Percentiles rank a stretch among this genome's conserved stretches.
These are phyloP conservation scores for Murina feae DNA, from an alignment of 2,113 vertebrate species.

Conservation along the genomic window DNA sequence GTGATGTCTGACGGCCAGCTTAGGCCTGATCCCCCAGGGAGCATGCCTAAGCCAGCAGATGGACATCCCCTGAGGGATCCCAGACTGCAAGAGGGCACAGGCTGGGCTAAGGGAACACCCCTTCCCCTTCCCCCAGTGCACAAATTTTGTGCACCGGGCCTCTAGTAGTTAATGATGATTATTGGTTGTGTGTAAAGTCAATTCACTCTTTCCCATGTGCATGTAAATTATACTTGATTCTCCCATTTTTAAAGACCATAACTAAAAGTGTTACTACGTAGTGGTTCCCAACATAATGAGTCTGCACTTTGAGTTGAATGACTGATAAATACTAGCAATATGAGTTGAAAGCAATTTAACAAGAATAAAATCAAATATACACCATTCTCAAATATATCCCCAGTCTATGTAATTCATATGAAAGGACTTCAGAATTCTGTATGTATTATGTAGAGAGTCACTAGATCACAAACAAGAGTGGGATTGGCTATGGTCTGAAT, in stretches of 20 bases:
- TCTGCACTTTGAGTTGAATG: not conserved
- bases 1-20: no score
- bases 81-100: no score
- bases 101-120: no score
- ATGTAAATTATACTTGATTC: not conserved
- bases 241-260: not conserved
- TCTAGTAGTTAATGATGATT: not conserved
- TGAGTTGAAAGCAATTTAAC: not conserved
- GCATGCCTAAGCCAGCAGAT: no score
- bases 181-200: not conserved
- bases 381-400: not conserved
- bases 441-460: not conserved
- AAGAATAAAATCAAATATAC: not conserved
- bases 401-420: not conserved
- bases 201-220: not conserved
- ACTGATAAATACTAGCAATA: not conserved
- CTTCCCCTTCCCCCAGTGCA: no score
- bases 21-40: no score
- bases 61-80: no score
- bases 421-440: not conserved
- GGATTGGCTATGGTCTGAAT: not conserved
- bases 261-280: not conserved
- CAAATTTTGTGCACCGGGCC: no score
- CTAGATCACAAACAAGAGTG: not conserved
- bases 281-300: not conserved